These are phyloP conservation scores for Rhagium mordax DNA, from an alignment of 2,888 invertebrate species.

Conservation along the genomic window DNA sequence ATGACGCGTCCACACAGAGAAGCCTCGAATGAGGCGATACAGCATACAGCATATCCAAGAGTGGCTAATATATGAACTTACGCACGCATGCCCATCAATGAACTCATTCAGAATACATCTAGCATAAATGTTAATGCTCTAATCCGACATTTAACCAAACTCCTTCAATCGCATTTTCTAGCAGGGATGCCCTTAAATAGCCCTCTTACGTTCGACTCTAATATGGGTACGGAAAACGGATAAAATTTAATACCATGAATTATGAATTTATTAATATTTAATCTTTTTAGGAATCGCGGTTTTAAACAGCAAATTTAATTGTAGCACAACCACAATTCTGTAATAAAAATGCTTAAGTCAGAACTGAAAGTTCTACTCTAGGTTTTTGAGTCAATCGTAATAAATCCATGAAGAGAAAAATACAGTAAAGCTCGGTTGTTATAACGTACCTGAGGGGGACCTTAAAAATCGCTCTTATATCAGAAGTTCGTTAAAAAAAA, in stretches of 20 bases:
- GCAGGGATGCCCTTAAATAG: slow-evolving; percentile 44
- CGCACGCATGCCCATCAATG: slow-evolving; percentile 63
- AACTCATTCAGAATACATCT: slow-evolving; percentile 67
- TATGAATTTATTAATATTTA: neutral
- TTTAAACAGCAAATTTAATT: too few relatives aligned
- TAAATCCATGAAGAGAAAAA: too few relatives aligned
- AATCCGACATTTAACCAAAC: slow-evolving; percentile 69
- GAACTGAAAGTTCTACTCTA: too few relatives aligned
- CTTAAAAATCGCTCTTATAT: too few relatives aligned
- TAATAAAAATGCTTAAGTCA: too few relatives aligned
- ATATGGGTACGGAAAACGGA: slow-evolving; percentile 36
- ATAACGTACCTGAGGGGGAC: too few relatives aligned
- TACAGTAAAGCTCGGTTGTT: too few relatives aligned
- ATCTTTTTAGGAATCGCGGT: neutral
- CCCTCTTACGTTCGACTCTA: slow-evolving; percentile 39
- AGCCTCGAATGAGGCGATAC: slow-evolving; percentile 31
- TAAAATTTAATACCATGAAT: slow-evolving; percentile 34
- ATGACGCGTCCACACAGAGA: slow-evolving; percentile 52
- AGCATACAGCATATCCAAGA: slow-evolving; percentile 44
- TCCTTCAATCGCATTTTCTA: slow-evolving; percentile 56
- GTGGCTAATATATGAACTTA: slow-evolving; percentile 62
- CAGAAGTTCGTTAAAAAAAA: too few relatives aligned
- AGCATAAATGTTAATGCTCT: slow-evolving; percentile 69
- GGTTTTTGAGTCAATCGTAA: too few relatives aligned
- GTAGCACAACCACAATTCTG: too few relatives aligned